Conservation (phyloP, 2,888 invertebrate species). For the Megastigmus dorsalis region DNA sequence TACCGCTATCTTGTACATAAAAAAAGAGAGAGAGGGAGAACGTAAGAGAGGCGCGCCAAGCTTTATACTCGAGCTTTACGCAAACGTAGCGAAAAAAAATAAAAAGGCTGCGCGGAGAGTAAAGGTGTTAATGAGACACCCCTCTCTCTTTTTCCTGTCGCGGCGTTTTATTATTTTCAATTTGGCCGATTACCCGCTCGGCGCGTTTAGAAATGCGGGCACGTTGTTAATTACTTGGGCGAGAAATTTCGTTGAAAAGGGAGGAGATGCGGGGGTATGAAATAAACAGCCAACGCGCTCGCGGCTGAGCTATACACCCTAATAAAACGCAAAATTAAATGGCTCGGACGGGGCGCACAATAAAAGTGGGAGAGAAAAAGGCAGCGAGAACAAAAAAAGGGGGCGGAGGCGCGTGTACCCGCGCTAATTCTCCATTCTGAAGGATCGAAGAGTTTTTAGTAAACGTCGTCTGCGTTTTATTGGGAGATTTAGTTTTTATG, state of each 20-base stretch:
- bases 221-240: constrained; percentile 46
- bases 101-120: too few species aligned
- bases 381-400: background rate
- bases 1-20: background rate
- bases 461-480: too few species aligned
- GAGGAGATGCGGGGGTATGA: too few species aligned
- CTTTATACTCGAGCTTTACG: too few species aligned
- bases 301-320: background rate
- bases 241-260: constrained; percentile 26
- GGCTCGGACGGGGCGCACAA: constrained; percentile 10
- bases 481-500: too few species aligned
- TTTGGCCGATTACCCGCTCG: constrained; percentile 25
- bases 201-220: constrained; percentile 27
- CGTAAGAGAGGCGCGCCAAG: background rate
- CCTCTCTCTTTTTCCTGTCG: too few species aligned
- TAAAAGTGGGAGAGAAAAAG: background rate
- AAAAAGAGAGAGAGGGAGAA: background rate
- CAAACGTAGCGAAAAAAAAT: too few species aligned
- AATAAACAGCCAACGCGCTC: constrained; percentile 22
- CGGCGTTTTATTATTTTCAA: constrained; percentile 39
- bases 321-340: constrained; percentile 48
- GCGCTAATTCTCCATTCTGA: background rate
- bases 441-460: too few species aligned
- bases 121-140: too few species aligned
- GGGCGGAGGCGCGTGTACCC: background rate